phyloP scores from a whole-genome alignment of 2,797 vertebrate species.

The Lindbergichthys nudifrons region DNA sequence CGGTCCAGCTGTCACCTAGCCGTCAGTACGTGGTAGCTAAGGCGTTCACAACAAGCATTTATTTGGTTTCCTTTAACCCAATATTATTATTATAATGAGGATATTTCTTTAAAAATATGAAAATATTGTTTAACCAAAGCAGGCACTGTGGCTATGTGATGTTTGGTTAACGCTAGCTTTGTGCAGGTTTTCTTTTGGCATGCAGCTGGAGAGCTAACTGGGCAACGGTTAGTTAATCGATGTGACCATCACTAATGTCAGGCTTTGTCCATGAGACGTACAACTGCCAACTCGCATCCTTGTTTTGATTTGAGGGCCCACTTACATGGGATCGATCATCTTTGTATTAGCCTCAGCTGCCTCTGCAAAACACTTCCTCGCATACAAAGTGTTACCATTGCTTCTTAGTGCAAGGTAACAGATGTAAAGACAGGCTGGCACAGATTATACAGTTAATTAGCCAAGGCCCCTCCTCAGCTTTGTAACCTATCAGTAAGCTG shows the following conservation, averaged over 20 bases:
- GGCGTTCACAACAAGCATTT: constrained; percentile 23
- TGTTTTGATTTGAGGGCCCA: constrained; percentile 57
- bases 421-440: constrained; percentile 21
- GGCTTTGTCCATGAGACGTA: constrained; percentile 52
- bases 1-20: constrained; percentile 71
- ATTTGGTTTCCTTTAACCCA: neutral
- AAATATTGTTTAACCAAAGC: constrained; percentile 3
- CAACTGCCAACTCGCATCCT: constrained; percentile 33
- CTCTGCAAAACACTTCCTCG: constrained; percentile 20
- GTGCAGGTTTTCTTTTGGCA: constrained; percentile 24
- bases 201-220: constrained; percentile 43
- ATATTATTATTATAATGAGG: neutral
- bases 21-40: constrained; percentile 48
- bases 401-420: neutral
- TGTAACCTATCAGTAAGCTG: neutral
- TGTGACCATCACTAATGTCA: constrained; percentile 26
- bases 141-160: constrained; percentile 27
- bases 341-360: constrained; percentile 16
- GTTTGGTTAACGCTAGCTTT: constrained; percentile 67
- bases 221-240: constrained; percentile 57
- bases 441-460: neutral
- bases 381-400: neutral
- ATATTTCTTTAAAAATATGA: neutral
- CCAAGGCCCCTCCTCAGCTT: constrained; percentile 16
- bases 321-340: constrained; percentile 39